Base-by-base conservation (phyloP, 2,797 vertebrate genomes). In the Myiothlypis coronata region DNA sequence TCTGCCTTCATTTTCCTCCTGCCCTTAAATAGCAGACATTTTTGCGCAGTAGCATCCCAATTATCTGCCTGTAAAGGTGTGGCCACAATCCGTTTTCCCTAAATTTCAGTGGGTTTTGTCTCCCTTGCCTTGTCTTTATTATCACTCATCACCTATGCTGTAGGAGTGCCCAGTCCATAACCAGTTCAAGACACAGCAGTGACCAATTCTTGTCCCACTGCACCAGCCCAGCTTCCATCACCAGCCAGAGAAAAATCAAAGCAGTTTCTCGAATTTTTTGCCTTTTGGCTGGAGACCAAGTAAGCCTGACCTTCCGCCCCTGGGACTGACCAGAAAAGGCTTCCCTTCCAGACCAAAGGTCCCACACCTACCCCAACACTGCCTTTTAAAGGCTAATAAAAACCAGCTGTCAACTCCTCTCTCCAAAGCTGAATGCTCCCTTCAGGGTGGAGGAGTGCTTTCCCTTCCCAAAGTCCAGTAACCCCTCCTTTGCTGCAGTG, bases 381-480 rank as follows among this genome's bases (percentile, higher is more conserved):
- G 86, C 86, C 47, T 87, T 82, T 72, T 88, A 78, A 83, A 94
- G 46, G 89, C 75, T 89, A 91, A 93, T 85, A 85, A 91, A 93
- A 96, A 71, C 0, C 89, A 96, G 52, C 93, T 96, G 90, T 68
- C 37, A 77, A 15, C n/a, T 60, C 53, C 75, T 71, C 78, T 94
- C 37, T 96, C 90, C 78, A 41, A 90, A 63, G 35, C n/a, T 64
- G 83, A 77, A 49, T 4, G 47, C 47, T 90, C 78, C 78, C 90
- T 94, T 49, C 90, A 90, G 94, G 93, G 91, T 90, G 83, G 85
- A 76, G 87, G 52, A 78, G 39, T 1, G 10, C 9, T 95, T 95
- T 91, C 55, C 53, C n/a, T 86, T 91, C 59, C 59, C 50, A 1
- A 77, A 75, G 67, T 35, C 24, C 63, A 76, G 55, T 83, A 93